Evolutionary conservation across 2,888 invertebrate species (phyloP), one percentile per base, ranked within the genome.

Genomic region (Nomada fucata): DNA sequence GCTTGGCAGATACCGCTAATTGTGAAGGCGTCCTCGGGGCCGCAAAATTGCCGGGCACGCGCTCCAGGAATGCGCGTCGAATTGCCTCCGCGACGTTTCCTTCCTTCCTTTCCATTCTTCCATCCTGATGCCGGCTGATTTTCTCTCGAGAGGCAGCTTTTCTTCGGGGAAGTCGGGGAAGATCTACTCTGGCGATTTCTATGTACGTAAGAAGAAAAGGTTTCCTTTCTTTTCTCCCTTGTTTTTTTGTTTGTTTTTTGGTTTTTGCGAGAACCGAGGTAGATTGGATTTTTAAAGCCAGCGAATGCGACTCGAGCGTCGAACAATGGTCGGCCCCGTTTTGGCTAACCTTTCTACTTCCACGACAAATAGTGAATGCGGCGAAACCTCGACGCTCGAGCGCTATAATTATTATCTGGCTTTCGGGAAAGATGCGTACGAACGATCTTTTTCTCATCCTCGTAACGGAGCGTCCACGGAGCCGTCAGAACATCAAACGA

Each of bases 1-100:
- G 65, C 61, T 79, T 75, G 60, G 75, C 75, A 87, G 91, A 91
- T 90, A 91, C 89, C 89, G 90, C 91, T 92, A 92, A 92, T 92
- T 92, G 91, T 90, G 85, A 88, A 91, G 80, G 87, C 87, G 82
- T 82, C 85, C 86, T 82, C 59, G 36, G 64, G 64, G 82, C 86
- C 84, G 86, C 90, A 90, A 80, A 90, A 90, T 90, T 90, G 86
- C 85, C 80, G 71, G 79, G 79, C 84, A 82, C 86, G 84, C 85
- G 80, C 77, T 67, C 76, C 79, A 73, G 81, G 88, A 88, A 87
- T 89, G 89, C 86, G 83, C 76, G 80, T 87, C 87, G 82, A 83
- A 86, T 83, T 79, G 76, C 60, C 65, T 47, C 26, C 55, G 20
- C 64, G 53, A 69, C 50, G 74, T 59, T 67, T 86, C 77, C 67